Percentiles rank a stretch among this genome's conserved stretches.
phyloP scores from a whole-genome alignment of 2,113 vertebrate species.

The Megaceryle maxima region DNA sequence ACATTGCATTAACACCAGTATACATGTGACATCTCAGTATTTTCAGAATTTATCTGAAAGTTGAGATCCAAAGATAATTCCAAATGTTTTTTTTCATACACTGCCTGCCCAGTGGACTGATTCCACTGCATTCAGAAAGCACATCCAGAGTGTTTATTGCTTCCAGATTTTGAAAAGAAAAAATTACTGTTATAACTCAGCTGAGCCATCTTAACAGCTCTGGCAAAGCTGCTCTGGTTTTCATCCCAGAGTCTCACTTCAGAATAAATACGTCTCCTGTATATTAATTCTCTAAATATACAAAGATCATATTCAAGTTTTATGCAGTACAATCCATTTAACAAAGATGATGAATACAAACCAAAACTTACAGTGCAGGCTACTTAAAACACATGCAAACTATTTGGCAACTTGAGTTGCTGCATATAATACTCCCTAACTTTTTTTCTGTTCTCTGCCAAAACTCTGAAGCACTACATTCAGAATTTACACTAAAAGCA shows the following conservation, averaged over 20 bases:
- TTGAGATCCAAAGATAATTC: background rate
- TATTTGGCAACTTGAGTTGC: background rate
- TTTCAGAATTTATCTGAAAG: background rate
- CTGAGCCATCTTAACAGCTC: background rate
- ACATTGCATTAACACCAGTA: background rate
- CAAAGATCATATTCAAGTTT: background rate
- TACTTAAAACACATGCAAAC: background rate
- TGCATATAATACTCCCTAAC: background rate
- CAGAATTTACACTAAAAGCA: background rate
- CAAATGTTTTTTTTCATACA: background rate
- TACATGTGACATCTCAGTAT: background rate
- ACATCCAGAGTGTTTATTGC: background rate
- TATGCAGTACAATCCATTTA: background rate
- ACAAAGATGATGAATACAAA: background rate
- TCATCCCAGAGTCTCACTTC: background rate
- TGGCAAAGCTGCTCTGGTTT: conserved; percentile 23
- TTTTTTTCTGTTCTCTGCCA: background rate
- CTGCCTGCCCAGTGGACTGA: background rate
- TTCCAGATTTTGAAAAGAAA: conserved; percentile 31
- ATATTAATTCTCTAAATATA: background rate
- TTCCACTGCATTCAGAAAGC: background rate
- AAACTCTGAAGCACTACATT: background rate
- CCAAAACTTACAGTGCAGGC: background rate
- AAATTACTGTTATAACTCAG: conserved; percentile 30
- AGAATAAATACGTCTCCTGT: background rate